These are phyloP conservation scores for Coreius guichenoti DNA, from an alignment of 2,797 vertebrate genomes.

Conservation along the genomic window DNA sequence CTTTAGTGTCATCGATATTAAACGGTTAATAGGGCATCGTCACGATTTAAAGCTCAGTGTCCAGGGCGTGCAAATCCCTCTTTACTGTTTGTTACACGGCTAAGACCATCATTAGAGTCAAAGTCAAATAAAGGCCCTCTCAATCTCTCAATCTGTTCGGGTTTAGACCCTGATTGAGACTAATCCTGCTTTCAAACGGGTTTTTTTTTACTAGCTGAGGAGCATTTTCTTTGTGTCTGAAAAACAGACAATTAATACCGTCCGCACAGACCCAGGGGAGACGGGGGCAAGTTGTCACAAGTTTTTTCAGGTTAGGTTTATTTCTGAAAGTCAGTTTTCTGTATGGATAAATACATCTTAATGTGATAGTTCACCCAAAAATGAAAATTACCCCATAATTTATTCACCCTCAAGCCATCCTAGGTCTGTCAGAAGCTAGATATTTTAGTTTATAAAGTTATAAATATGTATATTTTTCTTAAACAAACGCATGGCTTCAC, in stretches of 20 bases:
- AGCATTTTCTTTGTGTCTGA: slow-evolving; percentile 76
- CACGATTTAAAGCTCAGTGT: slow-evolving; percentile 20
- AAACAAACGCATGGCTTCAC: no score
- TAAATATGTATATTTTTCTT: no score
- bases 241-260: slow-evolving; percentile 68
- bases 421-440: no score
- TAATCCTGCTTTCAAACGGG: slow-evolving; percentile 77
- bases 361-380: no score
- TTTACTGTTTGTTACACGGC: slow-evolving; percentile 36
- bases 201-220: slow-evolving; percentile 32
- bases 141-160: slow-evolving; percentile 76
- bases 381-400: no score
- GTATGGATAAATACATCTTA: neutral
- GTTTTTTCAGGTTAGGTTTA: neutral
- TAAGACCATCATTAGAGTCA: slow-evolving; percentile 49
- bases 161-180: slow-evolving; percentile 75
- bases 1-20: neutral
- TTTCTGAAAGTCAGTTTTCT: neutral
- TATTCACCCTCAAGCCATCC: no score
- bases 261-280: neutral
- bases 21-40: slow-evolving; percentile 6
- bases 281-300: neutral
- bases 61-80: slow-evolving; percentile 28
- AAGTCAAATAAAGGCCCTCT: slow-evolving; percentile 63
- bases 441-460: no score